Base-by-base conservation (phyloP, 1,140 invertebrate genomes). In the Branchinecta lynchi region DNA sequence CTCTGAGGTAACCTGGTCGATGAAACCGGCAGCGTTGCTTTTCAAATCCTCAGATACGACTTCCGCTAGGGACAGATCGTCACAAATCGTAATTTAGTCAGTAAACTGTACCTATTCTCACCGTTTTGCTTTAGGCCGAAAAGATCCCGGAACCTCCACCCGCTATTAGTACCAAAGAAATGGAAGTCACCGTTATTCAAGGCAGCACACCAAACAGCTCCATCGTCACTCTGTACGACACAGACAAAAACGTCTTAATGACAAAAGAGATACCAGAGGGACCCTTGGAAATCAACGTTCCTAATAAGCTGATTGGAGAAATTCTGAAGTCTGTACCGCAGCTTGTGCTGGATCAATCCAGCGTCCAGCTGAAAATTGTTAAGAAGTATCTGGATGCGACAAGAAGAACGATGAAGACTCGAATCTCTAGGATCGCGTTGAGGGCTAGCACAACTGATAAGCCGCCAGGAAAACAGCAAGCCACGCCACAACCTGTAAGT, bases 181-280 rank as follows among this genome's bases (percentile, higher is more conserved):
- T 60, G 51, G 51, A 60, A 60, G 51, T 60, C 12, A 60, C 51
- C 12, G 17, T 60, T 60, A 60, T 60, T 60, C 51, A 60, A 20
- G 51, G 51, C 12, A 60, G 51, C 51, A 60, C 51, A 15, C 51
- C 51, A 60, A 60, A 12, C 51, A 15, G 12, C 51, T 60, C 51
- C 17, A 20, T 60, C 51, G 17, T 60, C 2, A 60, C 51, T 15
- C 51, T 60, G 12, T 60, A 60, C 17, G 17, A 60, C 6, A 20
- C 12, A 6, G 17, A 60, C 2, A 12, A 60, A 12, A 20, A 60
- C 12, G 17, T 60, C 12, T 60, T 60, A 20, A 60, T 60, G 51
- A 15, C 51, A 60, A 60, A 60, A 60, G 51, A 60, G 6, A 15
- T 60, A 20, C 12, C 51, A 60, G 51, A 60, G 17, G 51, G 12